phyloP scores from a whole-genome alignment of 2,797 vertebrate species.

The Chiloscyllium punctatum region DNA sequence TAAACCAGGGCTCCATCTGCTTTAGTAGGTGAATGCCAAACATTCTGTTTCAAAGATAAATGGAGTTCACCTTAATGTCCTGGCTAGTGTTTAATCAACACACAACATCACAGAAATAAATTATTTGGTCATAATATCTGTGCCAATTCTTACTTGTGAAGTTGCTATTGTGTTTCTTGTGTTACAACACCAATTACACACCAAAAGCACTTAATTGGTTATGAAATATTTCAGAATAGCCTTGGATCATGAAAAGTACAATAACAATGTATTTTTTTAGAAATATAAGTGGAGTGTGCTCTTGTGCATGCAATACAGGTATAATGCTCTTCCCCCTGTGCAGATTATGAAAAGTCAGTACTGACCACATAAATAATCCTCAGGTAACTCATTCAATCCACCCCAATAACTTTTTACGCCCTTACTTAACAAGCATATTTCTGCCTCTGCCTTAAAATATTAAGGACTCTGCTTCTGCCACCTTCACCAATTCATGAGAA shows the following conservation, averaged over 20 bases:
- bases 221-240: too few species aligned
- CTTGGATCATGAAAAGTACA: too few species aligned
- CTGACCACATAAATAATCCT: background rate
- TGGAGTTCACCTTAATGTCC: too few species aligned
- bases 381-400: too few species aligned
- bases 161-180: background rate
- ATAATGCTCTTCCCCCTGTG: background rate
- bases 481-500: too few species aligned
- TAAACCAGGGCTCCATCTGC: background rate
- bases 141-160: background rate
- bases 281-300: background rate
- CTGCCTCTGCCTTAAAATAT: too few species aligned
- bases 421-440: too few species aligned
- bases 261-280: background rate
- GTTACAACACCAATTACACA: background rate
- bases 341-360: background rate
- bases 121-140: background rate
- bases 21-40: background rate
- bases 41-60: background rate
- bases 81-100: background rate
- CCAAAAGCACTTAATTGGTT: background rate
- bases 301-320: background rate
- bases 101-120: background rate
- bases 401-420: too few species aligned
- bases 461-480: too few species aligned